Evolutionary conservation across 1,140 invertebrate genomes (phyloP).

Genomic region (Chironomus striatipennis): DNA sequence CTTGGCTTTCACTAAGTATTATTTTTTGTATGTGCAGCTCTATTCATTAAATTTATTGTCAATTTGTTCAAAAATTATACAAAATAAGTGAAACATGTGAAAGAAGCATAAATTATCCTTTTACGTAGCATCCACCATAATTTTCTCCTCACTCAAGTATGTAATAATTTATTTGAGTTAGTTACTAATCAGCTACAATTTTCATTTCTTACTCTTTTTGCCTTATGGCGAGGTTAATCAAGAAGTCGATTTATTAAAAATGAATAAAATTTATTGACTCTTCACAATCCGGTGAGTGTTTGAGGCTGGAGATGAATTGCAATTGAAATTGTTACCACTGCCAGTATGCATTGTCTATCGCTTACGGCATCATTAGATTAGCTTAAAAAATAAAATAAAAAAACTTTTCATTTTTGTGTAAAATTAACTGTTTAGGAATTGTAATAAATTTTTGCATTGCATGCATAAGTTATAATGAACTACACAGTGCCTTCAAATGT

Average conservation of each 20-base stretch:
- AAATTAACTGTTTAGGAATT: slow-evolving; percentile 9
- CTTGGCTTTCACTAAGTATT: neutral
- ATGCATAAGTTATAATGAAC: neutral
- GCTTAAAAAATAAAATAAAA: too few species aligned
- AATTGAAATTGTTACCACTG: neutral
- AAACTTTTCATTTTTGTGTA: neutral
- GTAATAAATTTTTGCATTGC: neutral
- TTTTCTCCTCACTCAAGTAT: neutral
- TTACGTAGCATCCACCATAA: neutral
- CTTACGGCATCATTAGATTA: neutral
- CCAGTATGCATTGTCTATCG: neutral
- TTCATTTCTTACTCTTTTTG: neutral
- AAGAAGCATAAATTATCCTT: neutral
- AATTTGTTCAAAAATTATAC: too few species aligned
- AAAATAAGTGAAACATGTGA: neutral
- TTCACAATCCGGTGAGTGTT: neutral
- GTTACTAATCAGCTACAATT: neutral
- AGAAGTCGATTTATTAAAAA: neutral
- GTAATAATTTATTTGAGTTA: neutral
- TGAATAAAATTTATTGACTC: slow-evolving; percentile 6
- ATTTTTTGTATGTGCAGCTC: neutral
- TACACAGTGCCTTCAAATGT: neutral
- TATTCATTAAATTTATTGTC: neutral
- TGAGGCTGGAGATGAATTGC: too few species aligned
- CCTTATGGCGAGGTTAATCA: neutral